A percentile compares a stretch with the other conserved stretches of the same genome.
phyloP scores from a whole-genome alignment of 1,140 invertebrate genomes.

The Olivierus martensii region DNA sequence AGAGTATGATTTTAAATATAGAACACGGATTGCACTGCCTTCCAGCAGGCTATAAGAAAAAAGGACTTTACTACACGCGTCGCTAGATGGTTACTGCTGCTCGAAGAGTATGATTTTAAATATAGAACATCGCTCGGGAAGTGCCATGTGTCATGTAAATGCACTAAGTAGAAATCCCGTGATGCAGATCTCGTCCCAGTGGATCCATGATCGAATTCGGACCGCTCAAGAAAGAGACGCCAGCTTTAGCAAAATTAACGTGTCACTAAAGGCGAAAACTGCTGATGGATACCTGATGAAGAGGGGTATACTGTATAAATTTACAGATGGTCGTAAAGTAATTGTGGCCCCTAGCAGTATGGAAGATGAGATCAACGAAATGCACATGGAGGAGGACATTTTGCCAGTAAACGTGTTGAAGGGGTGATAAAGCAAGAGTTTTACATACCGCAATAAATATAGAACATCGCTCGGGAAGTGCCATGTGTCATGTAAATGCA shows the following conservation, averaged over 20 bases:
- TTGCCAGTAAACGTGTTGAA: neutral
- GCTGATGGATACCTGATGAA: neutral
- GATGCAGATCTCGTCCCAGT: too few relatives aligned
- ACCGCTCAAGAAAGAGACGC: neutral
- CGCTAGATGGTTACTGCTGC: neutral
- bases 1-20: slow-evolving; percentile 1
- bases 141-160: neutral
- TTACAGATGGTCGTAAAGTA: neutral
- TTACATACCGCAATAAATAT: neutral
- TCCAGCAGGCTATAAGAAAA: neutral
- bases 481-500: too few relatives aligned
- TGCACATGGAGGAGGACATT: neutral
- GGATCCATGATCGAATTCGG: neutral
- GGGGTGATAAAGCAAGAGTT: neutral
- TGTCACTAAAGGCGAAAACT: neutral
- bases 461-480: too few relatives aligned
- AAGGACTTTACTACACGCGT: neutral
- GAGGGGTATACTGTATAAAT: slow-evolving; percentile 4
- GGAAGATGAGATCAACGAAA: neutral
- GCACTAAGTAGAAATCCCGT: neutral
- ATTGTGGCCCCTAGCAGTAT: neutral
- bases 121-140: slow-evolving; percentile 2
- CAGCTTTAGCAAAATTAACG: neutral
- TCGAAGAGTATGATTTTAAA: neutral
- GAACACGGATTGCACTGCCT: neutral